Conservation (phyloP, 1,140 invertebrate genomes). For the Capitella teleta region DNA sequence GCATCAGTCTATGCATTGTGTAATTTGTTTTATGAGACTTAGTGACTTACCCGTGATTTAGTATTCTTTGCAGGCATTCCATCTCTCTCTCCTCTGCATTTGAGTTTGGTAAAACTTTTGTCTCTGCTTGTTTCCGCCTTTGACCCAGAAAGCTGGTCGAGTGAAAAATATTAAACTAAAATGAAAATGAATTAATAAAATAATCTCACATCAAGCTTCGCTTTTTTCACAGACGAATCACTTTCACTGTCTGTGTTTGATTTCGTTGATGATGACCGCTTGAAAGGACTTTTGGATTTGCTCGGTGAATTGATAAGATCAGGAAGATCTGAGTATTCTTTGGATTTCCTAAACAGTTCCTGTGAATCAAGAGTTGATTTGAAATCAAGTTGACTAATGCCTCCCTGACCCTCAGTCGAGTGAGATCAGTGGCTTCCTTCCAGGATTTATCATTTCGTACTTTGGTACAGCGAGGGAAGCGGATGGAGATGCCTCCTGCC, state of each 20-base stretch:
- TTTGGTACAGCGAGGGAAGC: constrained; percentile 78
- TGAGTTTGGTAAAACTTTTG: too few relatives aligned
- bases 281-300: not conserved
- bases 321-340: constrained; percentile 27
- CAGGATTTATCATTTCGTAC: constrained; percentile 74
- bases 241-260: constrained; percentile 10
- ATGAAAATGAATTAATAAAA: not conserved
- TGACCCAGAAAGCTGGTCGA: not conserved
- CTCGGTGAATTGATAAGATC: constrained; percentile 14
- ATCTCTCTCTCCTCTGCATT: too few relatives aligned
- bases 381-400: not conserved
- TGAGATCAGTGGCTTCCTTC: constrained; percentile 66
- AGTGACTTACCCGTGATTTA: too few relatives aligned
- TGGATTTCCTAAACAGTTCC: constrained; percentile 34
- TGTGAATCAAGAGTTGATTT: constrained; percentile 9
- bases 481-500: constrained; percentile 78
- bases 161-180: not conserved
- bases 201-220: constrained; percentile 10
- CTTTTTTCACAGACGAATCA: constrained; percentile 10
- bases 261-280: not conserved
- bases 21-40: too few relatives aligned
- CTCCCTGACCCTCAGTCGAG: constrained; percentile 49
- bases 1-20: too few relatives aligned
- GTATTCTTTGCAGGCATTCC: too few relatives aligned
- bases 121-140: not conserved